These are phyloP conservation scores for Phyllostomus discolor DNA, from an alignment of 2,113 vertebrate species.

Conservation along the genomic window DNA sequence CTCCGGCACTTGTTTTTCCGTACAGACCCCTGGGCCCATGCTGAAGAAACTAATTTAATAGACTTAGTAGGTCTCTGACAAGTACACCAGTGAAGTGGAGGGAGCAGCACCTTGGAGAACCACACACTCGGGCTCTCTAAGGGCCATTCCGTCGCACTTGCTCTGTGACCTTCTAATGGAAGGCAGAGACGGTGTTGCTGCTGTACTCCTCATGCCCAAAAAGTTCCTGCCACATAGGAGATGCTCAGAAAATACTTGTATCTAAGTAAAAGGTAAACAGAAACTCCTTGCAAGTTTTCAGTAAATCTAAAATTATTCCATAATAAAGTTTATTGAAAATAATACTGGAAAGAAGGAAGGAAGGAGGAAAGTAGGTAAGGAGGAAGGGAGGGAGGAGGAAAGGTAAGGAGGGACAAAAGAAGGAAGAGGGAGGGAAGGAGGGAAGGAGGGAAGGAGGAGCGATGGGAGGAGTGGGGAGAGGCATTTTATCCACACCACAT, in stretches of 20 bases:
- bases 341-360: not conserved
- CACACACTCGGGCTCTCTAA: not conserved
- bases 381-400: not conserved
- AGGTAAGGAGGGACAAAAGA: not conserved
- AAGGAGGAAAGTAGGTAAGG: not conserved
- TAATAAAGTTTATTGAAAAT: not conserved
- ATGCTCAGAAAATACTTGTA: not conserved
- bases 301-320: conserved; percentile 17
- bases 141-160: not conserved
- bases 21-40: not conserved
- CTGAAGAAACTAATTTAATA: not conserved
- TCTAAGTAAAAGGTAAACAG: not conserved
- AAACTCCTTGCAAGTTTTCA: not conserved
- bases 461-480: not conserved
- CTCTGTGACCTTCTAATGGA: not conserved
- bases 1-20: too few relatives aligned
- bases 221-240: not conserved
- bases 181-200: not conserved
- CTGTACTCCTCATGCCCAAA: not conserved
- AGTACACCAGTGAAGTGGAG: not conserved
- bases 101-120: not conserved
- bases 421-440: not conserved
- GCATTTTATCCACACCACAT: not conserved
- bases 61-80: not conserved
- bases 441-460: not conserved